Evolutionary conservation across 2,113 vertebrate species (phyloP).

Genomic region (Coptodon bakossiorum): DNA sequence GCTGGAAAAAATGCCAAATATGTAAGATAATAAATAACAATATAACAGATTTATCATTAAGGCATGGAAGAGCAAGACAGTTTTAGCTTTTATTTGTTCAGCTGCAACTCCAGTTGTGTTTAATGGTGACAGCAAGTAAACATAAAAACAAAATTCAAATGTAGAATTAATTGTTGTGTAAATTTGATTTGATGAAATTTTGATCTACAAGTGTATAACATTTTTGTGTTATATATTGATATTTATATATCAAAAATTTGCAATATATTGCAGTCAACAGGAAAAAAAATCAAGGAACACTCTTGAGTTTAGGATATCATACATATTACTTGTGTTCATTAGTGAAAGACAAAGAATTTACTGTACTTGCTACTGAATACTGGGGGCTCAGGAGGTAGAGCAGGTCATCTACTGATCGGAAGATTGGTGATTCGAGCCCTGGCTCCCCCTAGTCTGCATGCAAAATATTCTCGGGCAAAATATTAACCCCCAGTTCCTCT

Average conservation of each 20-base stretch:
- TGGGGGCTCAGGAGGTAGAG: background rate
- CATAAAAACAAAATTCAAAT: background rate
- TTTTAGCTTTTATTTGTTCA: background rate
- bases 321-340: background rate
- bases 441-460: background rate
- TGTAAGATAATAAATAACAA: background rate
- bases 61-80: background rate
- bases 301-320: background rate
- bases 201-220: background rate
- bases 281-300: background rate
- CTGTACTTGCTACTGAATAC: background rate
- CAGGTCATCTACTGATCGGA: background rate
- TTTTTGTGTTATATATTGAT: background rate
- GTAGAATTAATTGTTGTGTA: background rate
- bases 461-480: background rate
- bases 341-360: background rate
- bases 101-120: background rate
- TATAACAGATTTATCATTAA: background rate
- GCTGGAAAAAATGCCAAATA: background rate
- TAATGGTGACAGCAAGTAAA: background rate
- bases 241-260: accelerated
- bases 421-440: background rate
- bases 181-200: background rate
- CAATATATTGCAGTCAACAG: background rate
- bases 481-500: background rate